Base-by-base conservation (phyloP, 2,888 invertebrate genomes). In the Lycophotia porphyrea region DNA sequence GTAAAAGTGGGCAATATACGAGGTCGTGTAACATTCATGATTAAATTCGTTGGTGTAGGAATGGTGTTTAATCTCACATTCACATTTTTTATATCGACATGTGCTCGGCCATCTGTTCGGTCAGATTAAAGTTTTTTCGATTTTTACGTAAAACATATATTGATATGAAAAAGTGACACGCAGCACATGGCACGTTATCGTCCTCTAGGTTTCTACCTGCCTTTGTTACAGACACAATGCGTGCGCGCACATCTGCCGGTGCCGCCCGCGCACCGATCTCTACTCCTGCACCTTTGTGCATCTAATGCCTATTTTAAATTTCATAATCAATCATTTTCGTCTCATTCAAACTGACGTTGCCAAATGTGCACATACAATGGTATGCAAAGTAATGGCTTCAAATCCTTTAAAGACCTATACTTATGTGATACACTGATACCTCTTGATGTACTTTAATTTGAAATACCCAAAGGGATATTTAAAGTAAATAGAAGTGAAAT, bases 91-190 rank as follows among this genome's bases (percentile, higher is more conserved):
- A 71, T 84, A 82, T 76, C 88, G 92, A 93, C 95, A 95, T 95
- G 93, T 95, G 96, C 93, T 85, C 91, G 91, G 88, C 92, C 96
- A 96, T 95, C 96, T 96, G 96, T 91, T 92, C 91, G 95, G 95
- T 93, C 95, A 95, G 95, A 96, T 95, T 96, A 95, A 92, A 89
- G 80, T 86, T 88, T 86, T 95, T 94, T 93, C 88, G 87, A 90
- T 91, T 94, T 93, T 94, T 91, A 93, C 92, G 94, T 95, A 94
- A 95, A 96, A 96, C 93, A 90, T 91, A 91, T 85, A 88, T 87
- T 90, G 89, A 91, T 89, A 91, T 93, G 93, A 95, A 96, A 96
- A 96, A 96, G 92, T 96, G 95, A 96, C 96, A 95, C 91, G 93
- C 87, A 93, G 95, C 96, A 96, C 95, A 96, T 96, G 96, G 96